These are phyloP conservation scores for Larimichthys crocea DNA, from an alignment of 2,113 vertebrate species.

Conservation along the genomic window DNA sequence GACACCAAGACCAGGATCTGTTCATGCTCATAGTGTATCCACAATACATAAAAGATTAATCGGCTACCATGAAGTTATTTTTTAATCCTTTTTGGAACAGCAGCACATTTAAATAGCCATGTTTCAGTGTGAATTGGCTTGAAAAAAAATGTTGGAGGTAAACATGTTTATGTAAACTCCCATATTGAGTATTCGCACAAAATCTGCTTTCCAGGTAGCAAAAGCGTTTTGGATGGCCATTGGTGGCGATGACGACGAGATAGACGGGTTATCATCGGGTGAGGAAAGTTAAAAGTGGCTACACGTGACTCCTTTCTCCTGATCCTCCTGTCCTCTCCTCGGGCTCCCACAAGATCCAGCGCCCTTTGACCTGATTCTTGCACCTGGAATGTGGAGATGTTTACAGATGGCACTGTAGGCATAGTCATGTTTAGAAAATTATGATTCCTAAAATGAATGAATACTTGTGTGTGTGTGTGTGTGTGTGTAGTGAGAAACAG, in stretches of 20 bases:
- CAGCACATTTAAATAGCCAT: neutral
- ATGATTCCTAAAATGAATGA: constrained; percentile 44
- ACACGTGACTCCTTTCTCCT: constrained; percentile 34
- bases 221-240: constrained; percentile 99
- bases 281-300: constrained; percentile 88
- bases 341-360: constrained; percentile 47
- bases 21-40: neutral
- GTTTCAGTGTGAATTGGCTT: neutral
- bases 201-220: constrained; percentile 87
- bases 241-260: constrained; percentile 96
- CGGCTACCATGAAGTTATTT: neutral
- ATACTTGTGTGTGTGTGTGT: constrained; percentile 19
- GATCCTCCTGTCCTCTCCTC: constrained; percentile 44
- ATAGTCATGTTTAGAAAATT: constrained; percentile 46
- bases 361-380: constrained; percentile 33
- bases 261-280: constrained; percentile 94
- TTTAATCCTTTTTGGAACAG: neutral
- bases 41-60: neutral
- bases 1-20: neutral
- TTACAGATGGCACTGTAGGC: constrained; percentile 55
- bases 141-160: neutral
- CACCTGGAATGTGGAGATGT: constrained; percentile 47
- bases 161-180: neutral
- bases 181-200: neutral
- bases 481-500: constrained; percentile 52